Percentiles rank a stretch among this genome's conserved stretches.
phyloP scores from a whole-genome alignment of 2,888 invertebrate genomes.

The Buathra laborator region DNA sequence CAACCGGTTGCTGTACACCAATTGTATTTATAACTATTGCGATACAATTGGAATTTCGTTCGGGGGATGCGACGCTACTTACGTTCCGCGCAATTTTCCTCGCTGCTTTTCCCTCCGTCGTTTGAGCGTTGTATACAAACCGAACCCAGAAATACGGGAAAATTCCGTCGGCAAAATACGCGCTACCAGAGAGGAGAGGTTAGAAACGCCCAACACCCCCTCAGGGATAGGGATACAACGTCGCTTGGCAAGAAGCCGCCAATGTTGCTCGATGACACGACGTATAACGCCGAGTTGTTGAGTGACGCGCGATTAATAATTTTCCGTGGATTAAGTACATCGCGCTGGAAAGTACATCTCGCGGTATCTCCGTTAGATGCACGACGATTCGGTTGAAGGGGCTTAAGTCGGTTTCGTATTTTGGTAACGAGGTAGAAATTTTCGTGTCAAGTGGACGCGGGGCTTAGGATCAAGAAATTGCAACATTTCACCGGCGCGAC shows the following conservation, averaged over 20 bases:
- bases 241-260: conserved; percentile 62
- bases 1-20: conserved; percentile 14
- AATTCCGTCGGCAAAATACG: conserved; percentile 19
- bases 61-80: neutral
- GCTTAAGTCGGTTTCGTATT: neutral
- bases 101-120: conserved; percentile 1
- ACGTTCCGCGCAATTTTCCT: conserved; percentile 37
- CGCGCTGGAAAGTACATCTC: neutral
- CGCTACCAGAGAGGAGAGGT: neutral
- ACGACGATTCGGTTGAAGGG: no score
- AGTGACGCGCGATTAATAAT: conserved; percentile 65
- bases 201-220: conserved; percentile 16
- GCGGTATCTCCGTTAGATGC: neutral
- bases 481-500: no score
- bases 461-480: neutral
- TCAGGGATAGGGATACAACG: conserved; percentile 43
- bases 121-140: neutral
- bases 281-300: conserved; percentile 51
- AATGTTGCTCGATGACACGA: conserved; percentile 60
- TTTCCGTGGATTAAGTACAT: conserved; percentile 29
- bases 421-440: neutral
- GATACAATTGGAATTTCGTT: conserved; percentile 61
- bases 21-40: conserved; percentile 61
- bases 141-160: conserved; percentile 46
- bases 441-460: neutral